A percentile compares a stretch with the other conserved stretches of the same genome.
phyloP scores from a whole-genome alignment of 2,113 vertebrate genomes.

The Zeus faber region DNA sequence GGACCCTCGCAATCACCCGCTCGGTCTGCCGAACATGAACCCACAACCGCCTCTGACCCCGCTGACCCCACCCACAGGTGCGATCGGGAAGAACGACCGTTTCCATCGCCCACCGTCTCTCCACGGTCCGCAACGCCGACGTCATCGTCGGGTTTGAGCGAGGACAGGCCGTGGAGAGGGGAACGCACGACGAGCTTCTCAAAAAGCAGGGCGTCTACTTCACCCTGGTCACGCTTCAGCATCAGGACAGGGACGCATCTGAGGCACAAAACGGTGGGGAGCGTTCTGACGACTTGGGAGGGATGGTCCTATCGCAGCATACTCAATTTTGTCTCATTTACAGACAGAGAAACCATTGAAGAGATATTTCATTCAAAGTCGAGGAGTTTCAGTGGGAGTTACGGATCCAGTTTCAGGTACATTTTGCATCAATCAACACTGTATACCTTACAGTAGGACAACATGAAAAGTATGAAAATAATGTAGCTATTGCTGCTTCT shows the following conservation, averaged over 20 bases:
- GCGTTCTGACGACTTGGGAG: not conserved
- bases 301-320: not conserved
- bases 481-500: conserved; percentile 7
- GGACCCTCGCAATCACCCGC: conserved; percentile 25
- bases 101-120: conserved; percentile 77
- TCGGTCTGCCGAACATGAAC: not conserved
- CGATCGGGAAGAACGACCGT: conserved; percentile 75
- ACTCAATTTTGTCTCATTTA: not conserved
- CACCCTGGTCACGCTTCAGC: conserved; percentile 77
- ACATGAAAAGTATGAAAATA: too few species aligned
- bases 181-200: conserved; percentile 70
- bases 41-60: too few species aligned
- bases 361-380: conserved; percentile 33
- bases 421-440: not conserved
- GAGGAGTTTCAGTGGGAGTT: conserved; percentile 50
- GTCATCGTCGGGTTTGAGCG: conserved; percentile 78
- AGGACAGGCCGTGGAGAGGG: conserved; percentile 73
- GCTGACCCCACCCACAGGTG: conserved; percentile 68
- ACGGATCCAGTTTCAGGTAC: conserved; percentile 61
- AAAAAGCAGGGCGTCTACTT: conserved; percentile 76
- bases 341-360: conserved; percentile 19
- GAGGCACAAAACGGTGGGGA: not conserved
- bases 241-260: conserved; percentile 55
- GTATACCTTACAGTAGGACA: not conserved
- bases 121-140: conserved; percentile 75